These are phyloP conservation scores for Cassiopea xamachana DNA, from an alignment of 30 jellyfish, hydroid and myxozoan genomes.

Conservation along the genomic window DNA sequence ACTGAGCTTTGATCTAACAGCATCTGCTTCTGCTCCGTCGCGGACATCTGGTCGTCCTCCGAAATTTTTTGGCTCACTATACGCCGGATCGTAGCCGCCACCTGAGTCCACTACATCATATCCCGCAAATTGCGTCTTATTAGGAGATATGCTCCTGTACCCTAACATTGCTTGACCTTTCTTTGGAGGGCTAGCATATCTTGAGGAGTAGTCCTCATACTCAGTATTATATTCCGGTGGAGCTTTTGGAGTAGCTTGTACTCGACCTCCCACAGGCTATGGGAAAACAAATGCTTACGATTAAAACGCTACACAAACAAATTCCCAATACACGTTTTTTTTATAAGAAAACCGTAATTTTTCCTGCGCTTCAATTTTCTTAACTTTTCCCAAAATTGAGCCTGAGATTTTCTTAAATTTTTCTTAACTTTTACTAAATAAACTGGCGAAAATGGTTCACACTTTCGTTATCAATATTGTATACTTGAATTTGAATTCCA, in stretches of 20 bases:
- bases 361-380: too few species aligned
- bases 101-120: constrained; percentile 54
- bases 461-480: too few species aligned
- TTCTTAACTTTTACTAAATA: too few species aligned
- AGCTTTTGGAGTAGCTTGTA: constrained; percentile 44
- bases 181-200: constrained; percentile 61
- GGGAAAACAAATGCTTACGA: not conserved
- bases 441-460: too few species aligned
- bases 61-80: constrained; percentile 3
- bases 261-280: constrained; percentile 69
- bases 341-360: too few species aligned
- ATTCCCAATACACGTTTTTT: too few species aligned
- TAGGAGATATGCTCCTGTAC: constrained; percentile 84
- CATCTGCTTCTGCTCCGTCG: constrained; percentile 72
- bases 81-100: constrained; percentile 23
- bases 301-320: too few species aligned
- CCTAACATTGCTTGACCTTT: constrained; percentile 70
- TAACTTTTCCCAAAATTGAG: too few species aligned
- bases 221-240: constrained; percentile 63
- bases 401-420: too few species aligned
- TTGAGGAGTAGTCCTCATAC: constrained; percentile 61
- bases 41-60: constrained; percentile 76
- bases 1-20: constrained; percentile 30
- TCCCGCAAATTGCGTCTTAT: constrained; percentile 51
- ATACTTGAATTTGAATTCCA: too few species aligned